A percentile compares a stretch with the other conserved stretches of the same genome.
Evolutionary conservation across 1,140 invertebrate genomes (phyloP).

Genomic region (Plutomurus gul): DNA sequence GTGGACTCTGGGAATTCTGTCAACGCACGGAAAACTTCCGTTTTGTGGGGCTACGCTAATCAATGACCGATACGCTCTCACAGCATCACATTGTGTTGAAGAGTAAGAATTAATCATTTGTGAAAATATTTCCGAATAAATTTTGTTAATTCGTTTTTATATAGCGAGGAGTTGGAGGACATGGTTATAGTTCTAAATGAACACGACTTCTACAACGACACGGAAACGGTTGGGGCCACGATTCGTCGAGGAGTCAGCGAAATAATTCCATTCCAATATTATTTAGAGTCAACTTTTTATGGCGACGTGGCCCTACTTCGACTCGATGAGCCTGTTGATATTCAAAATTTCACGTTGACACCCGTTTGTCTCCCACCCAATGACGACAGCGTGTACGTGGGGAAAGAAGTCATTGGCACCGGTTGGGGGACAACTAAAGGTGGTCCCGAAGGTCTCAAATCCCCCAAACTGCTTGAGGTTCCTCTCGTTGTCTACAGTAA

Average conservation of each 20-base stretch:
- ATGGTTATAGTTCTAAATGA: conserved; percentile 48
- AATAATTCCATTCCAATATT: conserved; percentile 51
- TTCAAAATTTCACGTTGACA: conserved; percentile 33
- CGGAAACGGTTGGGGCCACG: conserved; percentile 38
- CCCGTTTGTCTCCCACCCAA: conserved; percentile 47
- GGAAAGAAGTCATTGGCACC: conserved; percentile 48
- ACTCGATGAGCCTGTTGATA: conserved; percentile 42
- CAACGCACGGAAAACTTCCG: conserved; percentile 35
- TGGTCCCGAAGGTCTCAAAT: conserved; percentile 40
- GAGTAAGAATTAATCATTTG: conserved; percentile 31
- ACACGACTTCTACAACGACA: conserved; percentile 48
- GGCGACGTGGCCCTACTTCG: conserved; percentile 45
- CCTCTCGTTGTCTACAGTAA: conserved; percentile 43
- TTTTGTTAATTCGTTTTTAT: not conserved
- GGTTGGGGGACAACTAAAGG: conserved; percentile 52
- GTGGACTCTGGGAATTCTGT: conserved; percentile 45
- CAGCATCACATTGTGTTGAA: conserved; percentile 52
- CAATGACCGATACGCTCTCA: conserved; percentile 50
- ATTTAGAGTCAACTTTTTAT: conserved; percentile 51
- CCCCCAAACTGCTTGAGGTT: conserved; percentile 48
- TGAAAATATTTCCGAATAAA: not conserved
- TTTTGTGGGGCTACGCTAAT: conserved; percentile 53
- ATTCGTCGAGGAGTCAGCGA: conserved; percentile 40
- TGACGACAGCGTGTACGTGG: conserved; percentile 23
- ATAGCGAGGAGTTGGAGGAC: conserved; percentile 46